Conservation (phyloP, 2,113 vertebrate genomes). For the Pachycephala philippinensis region DNA sequence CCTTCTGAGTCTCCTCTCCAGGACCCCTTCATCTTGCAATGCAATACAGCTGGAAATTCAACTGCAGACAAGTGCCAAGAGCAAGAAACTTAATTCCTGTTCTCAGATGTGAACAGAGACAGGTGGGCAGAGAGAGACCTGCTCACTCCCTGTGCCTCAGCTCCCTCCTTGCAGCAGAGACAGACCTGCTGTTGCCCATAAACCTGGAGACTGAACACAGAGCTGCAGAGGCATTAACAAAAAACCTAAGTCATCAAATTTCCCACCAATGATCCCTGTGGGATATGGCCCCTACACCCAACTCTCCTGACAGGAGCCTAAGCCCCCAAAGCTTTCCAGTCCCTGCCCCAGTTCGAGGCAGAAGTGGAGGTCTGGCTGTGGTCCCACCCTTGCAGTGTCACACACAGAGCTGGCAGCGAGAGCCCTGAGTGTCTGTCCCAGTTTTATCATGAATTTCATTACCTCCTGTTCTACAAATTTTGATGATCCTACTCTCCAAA, state of each 20-base stretch:
- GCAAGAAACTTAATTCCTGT: background rate
- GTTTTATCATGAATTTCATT: background rate
- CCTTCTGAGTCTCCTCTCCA: background rate
- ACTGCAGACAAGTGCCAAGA: background rate
- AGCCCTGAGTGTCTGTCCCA: background rate
- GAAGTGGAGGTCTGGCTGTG: background rate
- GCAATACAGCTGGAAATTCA: background rate
- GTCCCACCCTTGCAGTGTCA: background rate
- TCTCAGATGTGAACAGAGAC: background rate
- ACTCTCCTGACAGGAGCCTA: background rate
- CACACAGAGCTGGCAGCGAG: background rate
- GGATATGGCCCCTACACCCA: background rate
- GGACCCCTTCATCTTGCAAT: background rate
- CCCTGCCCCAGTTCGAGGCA: background rate
- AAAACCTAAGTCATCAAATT: background rate
- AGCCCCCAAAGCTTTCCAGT: background rate
- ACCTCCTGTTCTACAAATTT: background rate
- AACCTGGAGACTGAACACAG: background rate
- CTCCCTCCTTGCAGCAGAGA: background rate
- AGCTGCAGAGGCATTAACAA: background rate
- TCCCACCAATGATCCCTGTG: background rate
- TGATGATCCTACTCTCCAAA: background rate
- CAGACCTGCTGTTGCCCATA: background rate
- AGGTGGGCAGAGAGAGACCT: background rate
- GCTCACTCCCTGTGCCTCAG: background rate